Evolutionary conservation across 2,888 invertebrate genomes (phyloP).

Genomic region (Cabera pusaria): DNA sequence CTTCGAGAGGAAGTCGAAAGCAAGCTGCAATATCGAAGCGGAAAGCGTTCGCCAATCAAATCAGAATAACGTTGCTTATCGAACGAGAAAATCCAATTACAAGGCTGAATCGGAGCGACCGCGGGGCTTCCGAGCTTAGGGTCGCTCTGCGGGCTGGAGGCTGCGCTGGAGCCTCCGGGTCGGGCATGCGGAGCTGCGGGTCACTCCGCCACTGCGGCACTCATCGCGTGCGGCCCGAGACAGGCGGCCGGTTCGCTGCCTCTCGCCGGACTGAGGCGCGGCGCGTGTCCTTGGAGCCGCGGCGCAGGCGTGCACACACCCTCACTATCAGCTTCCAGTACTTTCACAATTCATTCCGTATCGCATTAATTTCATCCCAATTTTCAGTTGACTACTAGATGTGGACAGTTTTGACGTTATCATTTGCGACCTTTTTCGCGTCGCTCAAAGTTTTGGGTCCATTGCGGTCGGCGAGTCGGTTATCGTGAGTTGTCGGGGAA

Average conservation of each 20-base stretch:
- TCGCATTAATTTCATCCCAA: constrained; percentile 26
- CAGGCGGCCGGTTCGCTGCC: constrained; percentile 71
- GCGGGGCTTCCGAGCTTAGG: constrained; percentile 73
- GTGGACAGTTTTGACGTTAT: constrained; percentile 24
- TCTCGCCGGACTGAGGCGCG: constrained; percentile 76
- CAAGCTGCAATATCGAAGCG: constrained; percentile 76
- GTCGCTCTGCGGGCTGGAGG: constrained; percentile 64
- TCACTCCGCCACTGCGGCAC: constrained; percentile 61
- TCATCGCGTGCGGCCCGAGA: constrained; percentile 50
- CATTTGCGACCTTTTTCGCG: constrained; percentile 4
- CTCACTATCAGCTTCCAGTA: constrained; percentile 65
- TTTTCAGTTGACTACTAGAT: constrained; percentile 21
- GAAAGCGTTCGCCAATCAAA: constrained; percentile 77
- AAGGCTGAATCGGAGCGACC: constrained; percentile 79
- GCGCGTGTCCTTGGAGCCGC: constrained; percentile 66
- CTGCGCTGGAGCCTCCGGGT: constrained; percentile 50
- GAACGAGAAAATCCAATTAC: constrained; percentile 81
- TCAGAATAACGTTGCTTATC: constrained; percentile 73
- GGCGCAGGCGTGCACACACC: constrained; percentile 71
- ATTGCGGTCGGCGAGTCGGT: constrained; percentile 1
- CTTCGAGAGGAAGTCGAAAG: constrained; percentile 60
- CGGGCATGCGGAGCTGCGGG: constrained; percentile 60
- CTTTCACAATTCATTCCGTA: constrained; percentile 47
- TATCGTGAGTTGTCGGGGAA: constrained; percentile 5
- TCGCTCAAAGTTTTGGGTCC: constrained; percentile 6